Base-by-base conservation (phyloP, 2,113 vertebrate species). In the Cyrtonyx montezumae region DNA sequence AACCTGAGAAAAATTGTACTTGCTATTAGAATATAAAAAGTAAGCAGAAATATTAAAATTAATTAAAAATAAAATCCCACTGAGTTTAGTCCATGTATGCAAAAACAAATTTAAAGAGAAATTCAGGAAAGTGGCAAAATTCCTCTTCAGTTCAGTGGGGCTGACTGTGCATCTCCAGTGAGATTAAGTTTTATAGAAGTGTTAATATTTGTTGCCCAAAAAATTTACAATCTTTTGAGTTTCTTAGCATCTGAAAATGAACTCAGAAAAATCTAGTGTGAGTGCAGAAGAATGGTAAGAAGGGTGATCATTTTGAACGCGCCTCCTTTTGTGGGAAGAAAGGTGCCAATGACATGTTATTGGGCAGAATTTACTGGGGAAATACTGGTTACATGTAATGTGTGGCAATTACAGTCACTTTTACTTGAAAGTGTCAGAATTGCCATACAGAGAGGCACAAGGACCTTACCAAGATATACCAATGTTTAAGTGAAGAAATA, bases 401-500 rank as follows among this genome's bases (percentile, higher is more conserved):
- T 12, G 30, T 87, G 83, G 86, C 94, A 93, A 93, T 92, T 95
- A 71, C 83, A 61, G 56, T 94, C 75, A 80, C 68, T 96, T 95
- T 91, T 88, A 93, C 88, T 94, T 87, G 74, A 71, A 85, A 84
- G 53, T 79, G 80, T 93, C 83, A 87, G 73, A 93, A 80, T 79
- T 3, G 0, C 62, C 73, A 75, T 8, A 3, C 51, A 81, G 73
- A 88, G 78, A 80, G 26, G 40, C 92, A 84, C 70, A 81, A 88
- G 80, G 48, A 84, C 73, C 74, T 81, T 86, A 94, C 66, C 37
- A 84, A 92, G 68, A 55, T 76, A 71, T 28, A 87, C 78, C 8
- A 56, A 73, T 69, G 26, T 53, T 81, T 84, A 90, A 87, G 92
- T 59, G 70, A 94, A 92, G 83, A 96, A 93, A 96, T 93, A 94